phyloP scores from a whole-genome alignment of 1,140 invertebrate species.

The Tetragonula clypearis region DNA sequence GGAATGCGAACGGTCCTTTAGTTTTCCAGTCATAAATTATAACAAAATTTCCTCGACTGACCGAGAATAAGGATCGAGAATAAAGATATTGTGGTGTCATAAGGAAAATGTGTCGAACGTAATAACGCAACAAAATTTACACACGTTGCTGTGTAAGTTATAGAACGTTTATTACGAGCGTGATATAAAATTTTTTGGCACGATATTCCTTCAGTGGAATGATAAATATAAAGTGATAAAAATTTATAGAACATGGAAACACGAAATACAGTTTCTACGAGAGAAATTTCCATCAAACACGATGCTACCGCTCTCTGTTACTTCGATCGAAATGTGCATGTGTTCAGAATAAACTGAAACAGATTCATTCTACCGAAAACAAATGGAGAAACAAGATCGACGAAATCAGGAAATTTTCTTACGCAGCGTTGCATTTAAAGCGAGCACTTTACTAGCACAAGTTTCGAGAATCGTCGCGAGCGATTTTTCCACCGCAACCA shows the following conservation, averaged over 20 bases:
- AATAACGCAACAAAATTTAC: no score
- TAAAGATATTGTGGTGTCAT: neutral
- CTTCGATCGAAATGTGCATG: neutral
- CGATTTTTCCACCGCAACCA: neutral
- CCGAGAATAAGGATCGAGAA: neutral
- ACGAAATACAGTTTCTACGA: neutral
- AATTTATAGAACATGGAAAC: neutral
- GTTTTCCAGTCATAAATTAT: neutral
- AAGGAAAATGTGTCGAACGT: neutral
- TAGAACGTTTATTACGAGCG: neutral
- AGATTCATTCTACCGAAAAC: neutral
- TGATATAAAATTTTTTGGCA: neutral
- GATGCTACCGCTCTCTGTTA: neutral
- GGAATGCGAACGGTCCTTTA: no score
- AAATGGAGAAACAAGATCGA: neutral
- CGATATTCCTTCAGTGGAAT: neutral
- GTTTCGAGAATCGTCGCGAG: neutral
- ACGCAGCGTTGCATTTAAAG: neutral
- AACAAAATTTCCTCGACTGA: neutral
- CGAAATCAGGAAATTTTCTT: neutral
- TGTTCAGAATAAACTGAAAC: neutral
- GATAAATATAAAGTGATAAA: neutral
- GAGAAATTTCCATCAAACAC: neutral
- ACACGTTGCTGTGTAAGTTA: neutral
- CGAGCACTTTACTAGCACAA: neutral